Evolutionary conservation across 2,113 vertebrate species (phyloP), one percentile per base, ranked within the genome.

Genomic region (Todiramphus chloris): DNA sequence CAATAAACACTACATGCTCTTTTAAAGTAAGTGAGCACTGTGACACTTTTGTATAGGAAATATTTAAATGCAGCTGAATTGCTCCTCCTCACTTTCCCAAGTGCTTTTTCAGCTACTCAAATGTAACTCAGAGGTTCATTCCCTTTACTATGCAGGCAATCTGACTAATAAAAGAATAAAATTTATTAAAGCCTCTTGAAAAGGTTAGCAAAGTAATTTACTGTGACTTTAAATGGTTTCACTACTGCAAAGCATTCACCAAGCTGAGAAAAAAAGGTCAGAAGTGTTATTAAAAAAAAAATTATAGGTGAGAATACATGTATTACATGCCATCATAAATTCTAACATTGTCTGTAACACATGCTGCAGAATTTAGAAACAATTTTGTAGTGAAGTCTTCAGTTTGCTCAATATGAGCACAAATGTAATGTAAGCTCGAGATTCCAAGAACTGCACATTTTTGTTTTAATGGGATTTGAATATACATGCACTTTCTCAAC

Each of bases 131-230:
- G 59, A 92, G 58, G 16, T 88, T 90, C 46, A 43, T 53, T 80
- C 41, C 56, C 68, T 95, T 89, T 74, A 53, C n/a, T 86, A 41
- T 10, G 28, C 31, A 80, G 33, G 55, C 63, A 88, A 85, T 58
- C 30, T 44, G 55, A 80, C 55, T 70, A 59, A 60, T 73, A 50
- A 62, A 66, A 79, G 62, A 95, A 72, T 51, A 79, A 79, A 50
- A 93, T 73, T 73, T 68, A 93, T 88, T 86, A 77, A 92, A 70
- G 23, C 50, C 79, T 69, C 63, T 62, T 92, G 55, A 50, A 90
- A 92, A 95, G 83, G 90, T 93, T 88, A 94, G 79, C 55, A n/a
- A 89, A 95, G 53, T 70, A 68, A 96, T 90, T 92, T 92, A 83
- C 44, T 79, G 7, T 30, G 55, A 90, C 53, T 85, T 66, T 19